A percentile compares a stretch with the other conserved stretches of the same genome.
Evolutionary conservation across 35 echinoderm and acorn worm species (phyloP).

Genomic region (Patiria miniata): DNA sequence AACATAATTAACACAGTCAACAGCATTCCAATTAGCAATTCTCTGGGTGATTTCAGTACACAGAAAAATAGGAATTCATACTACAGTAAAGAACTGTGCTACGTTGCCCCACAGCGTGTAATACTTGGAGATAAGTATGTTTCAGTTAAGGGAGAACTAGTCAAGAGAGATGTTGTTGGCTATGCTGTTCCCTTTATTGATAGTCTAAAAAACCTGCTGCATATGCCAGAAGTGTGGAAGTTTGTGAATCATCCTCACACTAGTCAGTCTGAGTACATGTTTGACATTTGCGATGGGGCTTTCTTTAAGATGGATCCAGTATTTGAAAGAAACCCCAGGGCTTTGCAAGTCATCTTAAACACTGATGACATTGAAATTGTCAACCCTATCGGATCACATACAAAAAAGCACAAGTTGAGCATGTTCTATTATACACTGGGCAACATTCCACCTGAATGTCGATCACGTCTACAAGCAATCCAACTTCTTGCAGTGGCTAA

Average conservation of each 20-base stretch:
- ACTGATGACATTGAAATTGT: slow-evolving; percentile 64
- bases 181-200: slow-evolving; percentile 25
- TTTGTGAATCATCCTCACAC: slow-evolving; percentile 8
- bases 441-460: slow-evolving; percentile 46
- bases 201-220: background rate
- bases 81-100: background rate
- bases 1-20: no score
- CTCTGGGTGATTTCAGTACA: background rate
- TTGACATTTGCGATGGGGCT: background rate
- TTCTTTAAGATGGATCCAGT: background rate
- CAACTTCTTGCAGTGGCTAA: slow-evolving; percentile 54
- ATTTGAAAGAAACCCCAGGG: background rate
- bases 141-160: slow-evolving; percentile 16
- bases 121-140: slow-evolving; percentile 8
- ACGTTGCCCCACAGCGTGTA: slow-evolving; percentile 16
- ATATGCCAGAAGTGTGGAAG: background rate
- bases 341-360: slow-evolving; percentile 9
- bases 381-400: slow-evolving; percentile 60
- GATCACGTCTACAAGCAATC: slow-evolving; percentile 43
- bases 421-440: slow-evolving; percentile 50
- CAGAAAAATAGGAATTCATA: background rate
- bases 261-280: background rate
- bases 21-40: background rate
- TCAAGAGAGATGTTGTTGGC: background rate
- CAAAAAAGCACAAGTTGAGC: slow-evolving; percentile 48